Evolutionary conservation across 2,113 vertebrate genomes (phyloP).

Genomic region (Stomatorhinus ivindoensis): DNA sequence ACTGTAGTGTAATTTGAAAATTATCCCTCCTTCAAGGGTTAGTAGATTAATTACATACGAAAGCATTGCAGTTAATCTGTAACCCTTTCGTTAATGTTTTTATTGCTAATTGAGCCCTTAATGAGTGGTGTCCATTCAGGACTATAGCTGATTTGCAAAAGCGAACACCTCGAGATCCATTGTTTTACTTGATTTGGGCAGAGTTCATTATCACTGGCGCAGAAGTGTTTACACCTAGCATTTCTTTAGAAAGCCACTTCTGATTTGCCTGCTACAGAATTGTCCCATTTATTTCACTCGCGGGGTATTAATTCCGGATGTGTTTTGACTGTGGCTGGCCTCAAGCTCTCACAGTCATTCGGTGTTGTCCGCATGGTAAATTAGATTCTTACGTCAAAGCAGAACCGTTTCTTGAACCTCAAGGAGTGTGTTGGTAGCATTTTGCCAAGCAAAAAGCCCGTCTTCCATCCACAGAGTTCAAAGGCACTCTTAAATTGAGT

Average conservation of each 20-base stretch:
- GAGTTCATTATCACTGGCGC: not conserved
- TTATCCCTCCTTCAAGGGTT: constrained; percentile 6
- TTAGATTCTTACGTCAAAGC: constrained; percentile 2
- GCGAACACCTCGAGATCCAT: not conserved
- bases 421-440: not conserved
- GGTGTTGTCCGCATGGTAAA: not conserved
- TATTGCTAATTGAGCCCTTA: not conserved
- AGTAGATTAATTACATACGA: not conserved
- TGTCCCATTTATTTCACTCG: not conserved
- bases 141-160: not conserved
- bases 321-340: not conserved
- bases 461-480: not conserved
- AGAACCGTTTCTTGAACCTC: not conserved
- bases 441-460: not conserved
- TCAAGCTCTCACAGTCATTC: not conserved
- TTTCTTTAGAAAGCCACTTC: not conserved
- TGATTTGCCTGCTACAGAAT: not conserved
- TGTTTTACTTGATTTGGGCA: not conserved
- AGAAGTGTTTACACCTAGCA: not conserved
- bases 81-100: not conserved
- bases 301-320: not conserved
- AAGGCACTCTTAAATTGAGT: not conserved
- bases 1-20: not conserved
- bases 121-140: not conserved
- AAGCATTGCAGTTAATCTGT: not conserved